phyloP scores from a whole-genome alignment of 2,888 invertebrate species.

The Trachelus tabidus region DNA sequence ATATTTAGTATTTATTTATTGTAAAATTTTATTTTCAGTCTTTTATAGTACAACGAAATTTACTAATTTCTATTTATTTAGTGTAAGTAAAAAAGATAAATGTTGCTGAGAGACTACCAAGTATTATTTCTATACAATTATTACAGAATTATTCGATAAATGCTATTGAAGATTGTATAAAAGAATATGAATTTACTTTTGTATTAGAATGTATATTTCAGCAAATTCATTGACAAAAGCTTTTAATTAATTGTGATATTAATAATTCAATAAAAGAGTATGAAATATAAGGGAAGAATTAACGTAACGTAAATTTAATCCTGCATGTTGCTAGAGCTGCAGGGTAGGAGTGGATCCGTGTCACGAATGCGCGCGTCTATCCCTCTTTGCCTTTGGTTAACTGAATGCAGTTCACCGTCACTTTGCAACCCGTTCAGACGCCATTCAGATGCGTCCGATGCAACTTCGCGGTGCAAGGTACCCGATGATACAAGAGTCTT shows the following conservation, averaged over 20 bases:
- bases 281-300: not conserved
- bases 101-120: not conserved
- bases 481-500: not conserved
- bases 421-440: slow-evolving; percentile 60
- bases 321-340: not conserved
- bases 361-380: slow-evolving; percentile 61
- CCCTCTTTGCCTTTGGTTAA: slow-evolving; percentile 36
- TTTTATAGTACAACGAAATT: not conserved
- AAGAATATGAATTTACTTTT: not conserved
- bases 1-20: not conserved
- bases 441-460: slow-evolving; percentile 58
- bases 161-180: not conserved
- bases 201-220: not conserved
- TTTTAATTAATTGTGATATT: not conserved
- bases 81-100: not conserved
- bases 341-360: slow-evolving; percentile 50
- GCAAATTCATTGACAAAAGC: not conserved
- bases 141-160: not conserved
- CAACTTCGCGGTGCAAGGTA: slow-evolving; percentile 39
- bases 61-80: not conserved
- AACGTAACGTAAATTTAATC: not conserved
- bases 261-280: not conserved
- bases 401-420: slow-evolving; percentile 59
- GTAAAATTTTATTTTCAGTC: not conserved
- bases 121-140: not conserved